Evolutionary conservation across 2,113 vertebrate species (phyloP), one percentile per base, ranked within the genome.

Genomic region (Oceanites oceanicus): DNA sequence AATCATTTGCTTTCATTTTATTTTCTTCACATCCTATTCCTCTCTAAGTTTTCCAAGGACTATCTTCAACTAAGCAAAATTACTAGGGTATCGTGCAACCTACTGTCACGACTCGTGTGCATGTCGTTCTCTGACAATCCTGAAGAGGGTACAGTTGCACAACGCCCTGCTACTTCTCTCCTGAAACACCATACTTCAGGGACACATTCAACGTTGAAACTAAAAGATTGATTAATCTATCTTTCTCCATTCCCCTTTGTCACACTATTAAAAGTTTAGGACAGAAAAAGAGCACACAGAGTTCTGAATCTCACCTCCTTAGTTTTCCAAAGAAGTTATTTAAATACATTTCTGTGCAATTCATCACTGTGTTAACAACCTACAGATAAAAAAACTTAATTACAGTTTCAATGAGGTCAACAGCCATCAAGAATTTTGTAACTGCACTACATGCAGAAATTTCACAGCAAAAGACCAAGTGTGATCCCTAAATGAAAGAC

Each of bases 81-180:
- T 26, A 38, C 1, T 0, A 36, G 11, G 32, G 23, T 29, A 34
- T 21, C 14, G 5, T 2, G 4, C 16, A 32, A 58, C 15, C 19
- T 34, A 30, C 32, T 0, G 2, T 34, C 17, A 29, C 2, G 0
- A 36, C 15, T 16, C 16, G 25, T 6, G 26, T 13, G 30, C 2
- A 0, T 80, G 87, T 67, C 25, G 84, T 91, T 94, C 21, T 3
- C 50, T 27, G 22, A 50, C 49, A 84, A 8, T 44, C 94, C 96
- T 92, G 91, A 88, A 90, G 92, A 83, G 92, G 94, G 94, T 52
- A 68, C 0, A 25, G 65, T 82, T 95, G 94, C 76, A 84, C 80
- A 94, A 88, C 26, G 25, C 85, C 92, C 44, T 12, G 40, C 6
- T 61, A 4, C 42, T 63, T 55, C 66, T 44, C 30, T 72, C 34